phyloP scores from a whole-genome alignment of 2,888 invertebrate genomes.

The Pachymerium ferrugineum region DNA sequence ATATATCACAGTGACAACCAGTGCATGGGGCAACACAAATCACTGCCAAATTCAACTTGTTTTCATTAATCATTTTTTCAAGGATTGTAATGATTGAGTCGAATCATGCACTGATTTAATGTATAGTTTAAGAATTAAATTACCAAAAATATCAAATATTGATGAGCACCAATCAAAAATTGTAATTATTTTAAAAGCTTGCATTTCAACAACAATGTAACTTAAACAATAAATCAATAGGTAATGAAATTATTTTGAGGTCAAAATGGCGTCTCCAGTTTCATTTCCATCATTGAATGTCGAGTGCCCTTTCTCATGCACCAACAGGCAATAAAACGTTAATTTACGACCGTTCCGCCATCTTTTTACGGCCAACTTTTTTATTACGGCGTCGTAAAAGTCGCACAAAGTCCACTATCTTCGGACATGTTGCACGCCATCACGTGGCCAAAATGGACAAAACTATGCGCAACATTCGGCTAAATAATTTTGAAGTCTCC shows the following conservation, averaged over 20 bases:
- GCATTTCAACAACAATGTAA: too few relatives aligned
- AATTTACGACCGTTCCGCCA: slow-evolving; percentile 2
- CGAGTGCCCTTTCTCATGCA: not conserved
- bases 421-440: not conserved
- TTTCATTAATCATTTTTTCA: not conserved
- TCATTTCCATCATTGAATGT: not conserved
- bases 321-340: not conserved
- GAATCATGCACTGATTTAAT: not conserved
- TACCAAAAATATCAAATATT: too few relatives aligned
- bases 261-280: not conserved
- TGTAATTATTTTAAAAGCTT: too few relatives aligned
- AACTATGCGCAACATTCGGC: not conserved
- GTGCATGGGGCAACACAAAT: not conserved
- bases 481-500: not conserved
- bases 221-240: not conserved
- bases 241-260: not conserved
- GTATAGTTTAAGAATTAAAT: not conserved
- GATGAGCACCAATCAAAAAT: too few relatives aligned
- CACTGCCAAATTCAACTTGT: not conserved
- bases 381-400: not conserved
- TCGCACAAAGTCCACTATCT: slow-evolving; percentile 1
- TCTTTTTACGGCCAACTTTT: slow-evolving; percentile 2
- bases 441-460: not conserved
- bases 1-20: not conserved
- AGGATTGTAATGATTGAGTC: not conserved